phyloP scores from a whole-genome alignment of 2,888 invertebrate species.

The Laothoe populi region DNA sequence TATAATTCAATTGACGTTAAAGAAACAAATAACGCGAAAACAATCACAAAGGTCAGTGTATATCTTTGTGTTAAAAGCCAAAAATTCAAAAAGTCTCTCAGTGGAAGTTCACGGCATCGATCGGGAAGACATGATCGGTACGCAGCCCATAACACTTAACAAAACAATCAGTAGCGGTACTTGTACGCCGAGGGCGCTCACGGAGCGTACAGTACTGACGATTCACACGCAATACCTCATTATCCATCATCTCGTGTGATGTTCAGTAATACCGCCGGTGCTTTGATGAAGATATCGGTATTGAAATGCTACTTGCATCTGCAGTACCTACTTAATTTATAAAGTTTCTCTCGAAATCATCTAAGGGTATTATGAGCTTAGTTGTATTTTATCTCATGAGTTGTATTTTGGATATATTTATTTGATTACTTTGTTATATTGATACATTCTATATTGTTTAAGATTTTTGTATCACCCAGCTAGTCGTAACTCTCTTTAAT shows the following conservation, averaged over 20 bases:
- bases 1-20: no score
- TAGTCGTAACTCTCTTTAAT: no score
- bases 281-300: slow-evolving; percentile 33
- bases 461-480: no score
- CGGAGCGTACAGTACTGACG: slow-evolving; percentile 52
- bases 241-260: slow-evolving; percentile 41
- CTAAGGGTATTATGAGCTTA: background rate
- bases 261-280: slow-evolving; percentile 24
- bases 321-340: background rate
- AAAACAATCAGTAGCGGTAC: slow-evolving; percentile 79
- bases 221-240: slow-evolving; percentile 68
- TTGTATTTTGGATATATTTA: no score
- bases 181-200: slow-evolving; percentile 69
- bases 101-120: slow-evolving; percentile 37
- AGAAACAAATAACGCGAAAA: background rate
- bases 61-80: background rate
- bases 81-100: background rate
- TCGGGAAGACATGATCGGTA: slow-evolving; percentile 42
- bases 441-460: no score
- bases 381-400: no score
- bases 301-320: slow-evolving; percentile 4
- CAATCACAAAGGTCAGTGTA: background rate
- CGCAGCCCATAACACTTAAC: slow-evolving; percentile 59
- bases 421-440: no score
- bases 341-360: background rate